Evolutionary conservation across 2,888 invertebrate species (phyloP), one percentile per base, ranked within the genome.

Genomic region (Heliconius hortense): DNA sequence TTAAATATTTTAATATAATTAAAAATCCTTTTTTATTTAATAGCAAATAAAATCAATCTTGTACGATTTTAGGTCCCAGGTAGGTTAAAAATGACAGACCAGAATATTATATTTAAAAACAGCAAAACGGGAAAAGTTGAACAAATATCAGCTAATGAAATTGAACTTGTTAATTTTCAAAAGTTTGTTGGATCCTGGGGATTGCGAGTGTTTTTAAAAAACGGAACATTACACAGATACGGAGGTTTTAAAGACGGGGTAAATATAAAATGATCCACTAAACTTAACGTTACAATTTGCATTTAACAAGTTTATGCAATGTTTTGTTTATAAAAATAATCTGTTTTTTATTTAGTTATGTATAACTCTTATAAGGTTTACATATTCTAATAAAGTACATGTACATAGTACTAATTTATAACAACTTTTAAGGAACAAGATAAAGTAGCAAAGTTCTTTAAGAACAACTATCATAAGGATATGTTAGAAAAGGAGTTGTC

Each of bases 121-220:
- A 97, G 95, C 80, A 98, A 98, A 92, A 99, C 99, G 0, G 99
- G 99, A 2, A 99, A 98, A 91, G 97, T 99, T 1, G 99, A 99
- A 86, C 98, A 98, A 86, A 96, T 99, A 80, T 94, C 95, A 56
- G 95, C 96, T 0, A 93, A 95, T 69, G 99, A 99, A 81, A 97
- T 99, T 84, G 98, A 99, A 73, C 92, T 97, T 75, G 97, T 98
- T 0, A 97, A 98, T 88, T 99, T 98, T 95, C 97, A 99, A 87
- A 97, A 97, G 84, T 96, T 99, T 82, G 97, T 98, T 56, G 97
- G 98, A 28, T 96, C 96, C 0, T 97, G 97, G 96, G 99, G 99
- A 1, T 90, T 99, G 2, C 95, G 99, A 73, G 93, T 99, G 43
- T 97, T 98, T 82, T 92, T 98, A 63, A 98, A 98, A 86, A 98